These are phyloP conservation scores for Rhinatrema bivittatum DNA, from an alignment of 2,797 vertebrate genomes.

Conservation along the genomic window DNA sequence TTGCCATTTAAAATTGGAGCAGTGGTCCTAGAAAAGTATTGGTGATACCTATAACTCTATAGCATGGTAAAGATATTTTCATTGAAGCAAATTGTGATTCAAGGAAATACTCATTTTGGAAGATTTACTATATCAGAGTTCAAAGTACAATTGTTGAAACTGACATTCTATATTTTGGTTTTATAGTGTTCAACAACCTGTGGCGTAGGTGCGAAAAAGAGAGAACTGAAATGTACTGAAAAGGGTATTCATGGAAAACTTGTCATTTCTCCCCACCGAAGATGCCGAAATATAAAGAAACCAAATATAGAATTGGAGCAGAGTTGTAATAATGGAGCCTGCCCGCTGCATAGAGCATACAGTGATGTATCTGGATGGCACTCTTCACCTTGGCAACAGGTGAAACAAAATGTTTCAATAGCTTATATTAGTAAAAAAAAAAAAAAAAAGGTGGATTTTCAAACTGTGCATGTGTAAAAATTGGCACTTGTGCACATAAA, in stretches of 20 bases:
- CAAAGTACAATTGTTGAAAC: neutral
- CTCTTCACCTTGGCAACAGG: slow-evolving; percentile 90
- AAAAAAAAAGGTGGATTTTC: too few species aligned
- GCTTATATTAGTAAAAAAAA: too few species aligned
- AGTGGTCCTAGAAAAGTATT: too few species aligned
- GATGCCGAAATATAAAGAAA: slow-evolving; percentile 82
- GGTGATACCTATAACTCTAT: too few species aligned
- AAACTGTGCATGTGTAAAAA: too few species aligned
- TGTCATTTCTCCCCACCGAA: slow-evolving; percentile 68
- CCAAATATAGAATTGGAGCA: slow-evolving; percentile 70
- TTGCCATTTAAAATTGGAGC: too few species aligned
- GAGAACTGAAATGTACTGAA: slow-evolving; percentile 83
- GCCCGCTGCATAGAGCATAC: slow-evolving; percentile 42
- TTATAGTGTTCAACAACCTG: slow-evolving; percentile 79
- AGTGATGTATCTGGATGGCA: slow-evolving; percentile 71
- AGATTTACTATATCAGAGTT: too few species aligned
- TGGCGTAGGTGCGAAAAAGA: slow-evolving; percentile 68
- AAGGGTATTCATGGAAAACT: slow-evolving; percentile 67
- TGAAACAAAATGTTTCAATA: slow-evolving; percentile 10
- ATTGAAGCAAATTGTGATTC: too few species aligned
- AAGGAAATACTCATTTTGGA: too few species aligned
- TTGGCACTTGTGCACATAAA: too few species aligned
- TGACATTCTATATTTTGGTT: neutral
- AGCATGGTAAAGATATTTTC: too few species aligned
- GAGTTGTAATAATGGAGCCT: slow-evolving; percentile 65